Evolutionary conservation across 2,113 vertebrate species (phyloP).

Genomic region (Nesoenas mayeri): DNA sequence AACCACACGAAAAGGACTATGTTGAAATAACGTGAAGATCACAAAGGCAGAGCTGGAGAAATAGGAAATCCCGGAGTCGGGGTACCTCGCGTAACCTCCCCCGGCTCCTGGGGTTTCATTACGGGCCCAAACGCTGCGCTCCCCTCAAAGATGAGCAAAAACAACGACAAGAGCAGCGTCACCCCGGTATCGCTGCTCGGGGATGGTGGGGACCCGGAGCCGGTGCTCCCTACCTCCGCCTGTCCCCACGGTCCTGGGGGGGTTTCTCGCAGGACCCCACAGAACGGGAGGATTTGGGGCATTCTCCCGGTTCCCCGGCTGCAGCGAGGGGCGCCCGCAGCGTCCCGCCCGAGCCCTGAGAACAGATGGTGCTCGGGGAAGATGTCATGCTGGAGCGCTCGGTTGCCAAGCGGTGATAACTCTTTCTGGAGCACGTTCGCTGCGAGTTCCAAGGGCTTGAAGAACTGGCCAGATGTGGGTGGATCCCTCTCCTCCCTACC

Average conservation of each 20-base stretch:
- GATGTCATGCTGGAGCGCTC: constrained; percentile 14
- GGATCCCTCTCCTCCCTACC: constrained; percentile 10
- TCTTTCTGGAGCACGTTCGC: background rate
- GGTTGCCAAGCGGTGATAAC: background rate
- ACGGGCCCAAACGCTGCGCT: accelerated
- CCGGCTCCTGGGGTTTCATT: background rate
- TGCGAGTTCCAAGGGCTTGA: background rate
- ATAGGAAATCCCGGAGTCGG: constrained; percentile 11
- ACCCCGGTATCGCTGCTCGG: background rate
- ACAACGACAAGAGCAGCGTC: background rate
- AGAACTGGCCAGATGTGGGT: constrained; percentile 24
- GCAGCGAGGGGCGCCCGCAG: accelerated
- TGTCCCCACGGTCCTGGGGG: accelerated
- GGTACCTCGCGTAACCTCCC: background rate
- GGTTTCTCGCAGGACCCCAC: background rate
- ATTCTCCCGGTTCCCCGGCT: background rate
- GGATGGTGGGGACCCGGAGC: too few relatives aligned
- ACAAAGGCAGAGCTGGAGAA: background rate
- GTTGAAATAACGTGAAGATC: background rate
- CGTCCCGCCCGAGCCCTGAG: background rate
- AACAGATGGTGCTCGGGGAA: background rate
- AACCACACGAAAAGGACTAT: constrained; percentile 27
- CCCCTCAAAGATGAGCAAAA: background rate
- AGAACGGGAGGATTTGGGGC: background rate
- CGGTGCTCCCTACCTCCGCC: background rate